These are phyloP conservation scores for Xenopus laevis DNA, from an alignment of 2,113 vertebrate species.

Conservation along the genomic window DNA sequence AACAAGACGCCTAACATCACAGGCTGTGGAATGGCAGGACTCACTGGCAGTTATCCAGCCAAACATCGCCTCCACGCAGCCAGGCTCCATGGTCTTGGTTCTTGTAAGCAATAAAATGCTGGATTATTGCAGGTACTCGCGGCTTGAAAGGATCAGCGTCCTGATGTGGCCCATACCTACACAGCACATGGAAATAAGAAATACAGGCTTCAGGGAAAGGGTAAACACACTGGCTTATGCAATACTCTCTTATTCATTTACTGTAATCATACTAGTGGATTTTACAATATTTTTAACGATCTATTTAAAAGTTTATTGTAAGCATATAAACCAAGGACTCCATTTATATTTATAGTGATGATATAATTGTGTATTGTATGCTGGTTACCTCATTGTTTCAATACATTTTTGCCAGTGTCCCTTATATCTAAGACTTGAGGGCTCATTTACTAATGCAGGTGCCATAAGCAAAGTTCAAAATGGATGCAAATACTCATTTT, in stretches of 20 bases:
- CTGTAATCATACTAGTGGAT: background rate
- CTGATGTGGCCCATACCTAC: constrained; percentile 89
- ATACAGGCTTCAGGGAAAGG: background rate
- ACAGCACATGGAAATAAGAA: constrained; percentile 4
- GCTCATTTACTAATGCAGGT: no score
- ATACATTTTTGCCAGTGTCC: no score
- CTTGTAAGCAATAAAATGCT: constrained; percentile 87
- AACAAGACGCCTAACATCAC: constrained; percentile 47
- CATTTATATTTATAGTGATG: constrained; percentile 1
- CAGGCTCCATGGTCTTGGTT: constrained; percentile 97
- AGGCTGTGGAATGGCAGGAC: constrained; percentile 61
- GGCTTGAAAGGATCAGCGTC: constrained; percentile 91
- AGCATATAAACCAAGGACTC: constrained; percentile 8
- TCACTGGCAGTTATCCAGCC: constrained; percentile 94
- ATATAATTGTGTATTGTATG: constrained; percentile 1
- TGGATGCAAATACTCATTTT: no score
- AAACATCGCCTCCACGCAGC: constrained; percentile 94
- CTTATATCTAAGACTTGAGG: no score
- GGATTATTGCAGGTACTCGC: constrained; percentile 86
- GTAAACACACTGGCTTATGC: constrained; percentile 2
- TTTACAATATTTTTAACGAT: background rate
- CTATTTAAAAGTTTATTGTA: constrained; percentile 7
- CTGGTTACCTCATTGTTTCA: background rate
- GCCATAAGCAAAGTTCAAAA: no score
- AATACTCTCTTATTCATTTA: accelerated